phyloP scores from a whole-genome alignment of 2,797 vertebrate genomes.

The Sparus aurata region DNA sequence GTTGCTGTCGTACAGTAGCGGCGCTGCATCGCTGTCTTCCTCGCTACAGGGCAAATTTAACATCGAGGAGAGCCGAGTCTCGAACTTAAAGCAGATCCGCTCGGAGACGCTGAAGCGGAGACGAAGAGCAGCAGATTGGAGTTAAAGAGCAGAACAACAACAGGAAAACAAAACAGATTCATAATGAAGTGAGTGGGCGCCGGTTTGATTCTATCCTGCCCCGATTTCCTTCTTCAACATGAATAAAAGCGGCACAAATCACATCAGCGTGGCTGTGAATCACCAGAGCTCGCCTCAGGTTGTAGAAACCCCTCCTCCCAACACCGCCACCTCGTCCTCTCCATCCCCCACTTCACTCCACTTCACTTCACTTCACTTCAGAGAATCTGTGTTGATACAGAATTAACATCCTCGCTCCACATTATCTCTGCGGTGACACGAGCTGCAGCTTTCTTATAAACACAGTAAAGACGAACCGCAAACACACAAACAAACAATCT shows the following conservation, averaged over 20 bases:
- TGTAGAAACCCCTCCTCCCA: not conserved
- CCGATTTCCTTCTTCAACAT: slow-evolving; percentile 54
- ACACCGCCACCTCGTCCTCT: not conserved
- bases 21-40: not conserved
- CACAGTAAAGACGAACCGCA: not conserved
- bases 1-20: slow-evolving; percentile 9
- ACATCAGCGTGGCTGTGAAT: slow-evolving; percentile 63
- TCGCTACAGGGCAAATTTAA: slow-evolving; percentile 33
- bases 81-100: slow-evolving; percentile 49
- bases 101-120: slow-evolving; percentile 32
- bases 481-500: not conserved
- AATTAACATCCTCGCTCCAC: slow-evolving; percentile 31
- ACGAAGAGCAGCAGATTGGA: slow-evolving; percentile 50
- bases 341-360: slow-evolving; percentile 15
- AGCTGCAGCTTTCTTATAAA: slow-evolving; percentile 15
- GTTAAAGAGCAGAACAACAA: slow-evolving; percentile 57
- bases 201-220: slow-evolving; percentile 56
- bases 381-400: slow-evolving; percentile 29
- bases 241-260: slow-evolving; percentile 71
- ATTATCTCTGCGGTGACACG: slow-evolving; percentile 12
- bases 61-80: slow-evolving; percentile 2
- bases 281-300: slow-evolving; percentile 68
- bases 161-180: slow-evolving; percentile 38
- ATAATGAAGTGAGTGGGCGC: slow-evolving; percentile 71
- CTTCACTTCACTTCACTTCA: slow-evolving; percentile 35